phyloP scores from a whole-genome alignment of 2,888 invertebrate genomes.

The Stenichneumon culpator region DNA sequence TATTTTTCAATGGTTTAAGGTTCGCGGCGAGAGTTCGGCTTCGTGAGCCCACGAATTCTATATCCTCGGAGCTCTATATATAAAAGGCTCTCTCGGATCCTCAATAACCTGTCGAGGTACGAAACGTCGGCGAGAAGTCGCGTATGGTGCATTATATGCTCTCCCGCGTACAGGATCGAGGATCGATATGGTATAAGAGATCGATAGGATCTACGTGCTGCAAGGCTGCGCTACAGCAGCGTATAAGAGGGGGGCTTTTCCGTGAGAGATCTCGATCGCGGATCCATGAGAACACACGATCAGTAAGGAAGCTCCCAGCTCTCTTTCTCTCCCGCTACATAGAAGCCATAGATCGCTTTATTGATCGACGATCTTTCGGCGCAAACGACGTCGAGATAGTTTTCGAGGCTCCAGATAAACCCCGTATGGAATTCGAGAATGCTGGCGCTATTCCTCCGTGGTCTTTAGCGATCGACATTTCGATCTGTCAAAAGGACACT shows the following conservation, averaged over 20 bases:
- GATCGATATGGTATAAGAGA: slow-evolving; percentile 59
- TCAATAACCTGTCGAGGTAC: slow-evolving; percentile 65
- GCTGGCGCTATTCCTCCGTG: not conserved
- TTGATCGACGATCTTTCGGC: slow-evolving; percentile 62
- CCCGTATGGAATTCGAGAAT: not conserved
- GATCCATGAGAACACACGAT: slow-evolving; percentile 67
- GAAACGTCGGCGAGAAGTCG: slow-evolving; percentile 42
- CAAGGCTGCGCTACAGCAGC: slow-evolving; percentile 34
- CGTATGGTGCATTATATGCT: slow-evolving; percentile 10
- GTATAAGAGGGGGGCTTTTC: slow-evolving; percentile 61
- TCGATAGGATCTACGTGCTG: slow-evolving; percentile 70
- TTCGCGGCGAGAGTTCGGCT: slow-evolving; percentile 58
- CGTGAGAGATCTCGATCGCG: slow-evolving; percentile 71
- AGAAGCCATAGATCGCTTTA: slow-evolving; percentile 52
- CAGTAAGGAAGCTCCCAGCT: slow-evolving; percentile 25
- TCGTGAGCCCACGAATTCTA: slow-evolving; percentile 59
- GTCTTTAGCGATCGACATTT: slow-evolving; percentile 64
- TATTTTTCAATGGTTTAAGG: slow-evolving; percentile 25
- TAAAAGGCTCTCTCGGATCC: slow-evolving; percentile 30
- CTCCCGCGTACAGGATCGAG: slow-evolving; percentile 4
- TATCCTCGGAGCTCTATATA: slow-evolving; percentile 30
- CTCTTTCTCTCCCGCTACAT: slow-evolving; percentile 27
- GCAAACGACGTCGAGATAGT: not conserved
- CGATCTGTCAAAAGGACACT: slow-evolving; percentile 54
- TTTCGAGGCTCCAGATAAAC: slow-evolving; percentile 9